These are phyloP conservation scores for Actenoides hombroni DNA, from an alignment of 2,113 vertebrate genomes.

Conservation along the genomic window DNA sequence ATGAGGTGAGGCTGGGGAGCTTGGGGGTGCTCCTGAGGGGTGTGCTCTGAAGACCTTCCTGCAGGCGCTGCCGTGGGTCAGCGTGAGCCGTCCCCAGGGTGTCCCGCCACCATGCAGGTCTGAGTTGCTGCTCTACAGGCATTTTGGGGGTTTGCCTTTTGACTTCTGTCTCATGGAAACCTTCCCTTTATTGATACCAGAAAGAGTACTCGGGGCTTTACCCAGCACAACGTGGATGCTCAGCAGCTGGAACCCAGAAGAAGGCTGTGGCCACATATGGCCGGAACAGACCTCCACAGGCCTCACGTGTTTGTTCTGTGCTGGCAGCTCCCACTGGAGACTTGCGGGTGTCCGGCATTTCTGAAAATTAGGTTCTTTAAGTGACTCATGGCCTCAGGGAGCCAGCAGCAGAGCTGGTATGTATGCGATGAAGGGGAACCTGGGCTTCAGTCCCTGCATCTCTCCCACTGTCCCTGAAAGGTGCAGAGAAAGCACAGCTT, in stretches of 20 bases:
- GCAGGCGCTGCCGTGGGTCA: accelerated
- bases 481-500: neutral
- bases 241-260: too few relatives aligned
- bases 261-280: accelerated
- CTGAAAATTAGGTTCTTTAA: neutral
- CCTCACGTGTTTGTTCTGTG: accelerated
- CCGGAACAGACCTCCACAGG: neutral
- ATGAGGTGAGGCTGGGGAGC: accelerated
- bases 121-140: neutral
- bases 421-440: neutral
- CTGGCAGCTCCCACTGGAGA: neutral
- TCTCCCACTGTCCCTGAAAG: neutral
- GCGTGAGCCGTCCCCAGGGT: accelerated
- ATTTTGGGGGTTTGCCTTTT: neutral
- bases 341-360: neutral
- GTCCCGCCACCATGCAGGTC: accelerated
- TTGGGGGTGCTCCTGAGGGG: neutral
- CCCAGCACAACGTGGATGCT: neutral
- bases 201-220: neutral
- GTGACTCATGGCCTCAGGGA: neutral
- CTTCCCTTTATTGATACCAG: neutral
- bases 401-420: neutral
- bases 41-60: neutral
- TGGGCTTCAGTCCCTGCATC: neutral
- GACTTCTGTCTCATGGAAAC: accelerated